Evolutionary conservation across 2,113 vertebrate genomes (phyloP).

Genomic region (Columba janthina): DNA sequence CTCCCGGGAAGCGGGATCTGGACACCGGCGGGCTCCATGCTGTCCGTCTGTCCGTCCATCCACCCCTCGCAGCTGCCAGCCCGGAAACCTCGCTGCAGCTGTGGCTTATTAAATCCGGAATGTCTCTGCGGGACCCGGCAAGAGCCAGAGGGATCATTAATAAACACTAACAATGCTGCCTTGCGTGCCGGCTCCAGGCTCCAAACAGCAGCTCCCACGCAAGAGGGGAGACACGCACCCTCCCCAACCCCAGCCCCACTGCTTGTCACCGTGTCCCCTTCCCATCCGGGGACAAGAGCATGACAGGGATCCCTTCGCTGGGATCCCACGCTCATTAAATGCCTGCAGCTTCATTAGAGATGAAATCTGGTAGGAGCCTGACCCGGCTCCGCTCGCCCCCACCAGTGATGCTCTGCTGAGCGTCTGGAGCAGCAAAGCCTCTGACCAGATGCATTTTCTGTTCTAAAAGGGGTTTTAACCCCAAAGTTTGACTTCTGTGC

Average conservation of each 20-base stretch:
- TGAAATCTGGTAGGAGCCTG: background rate
- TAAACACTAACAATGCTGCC: slow-evolving; percentile 62
- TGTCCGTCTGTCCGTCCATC: background rate
- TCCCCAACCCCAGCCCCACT: background rate
- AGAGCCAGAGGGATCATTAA: slow-evolving; percentile 80
- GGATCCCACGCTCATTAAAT: accelerated
- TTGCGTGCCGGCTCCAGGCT: background rate
- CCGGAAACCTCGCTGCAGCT: slow-evolving; percentile 82
- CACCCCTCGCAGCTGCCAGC: slow-evolving; percentile 73
- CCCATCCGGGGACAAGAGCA: accelerated
- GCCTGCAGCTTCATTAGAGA: background rate
- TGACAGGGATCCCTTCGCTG: background rate
- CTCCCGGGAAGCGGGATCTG: slow-evolving; percentile 3
- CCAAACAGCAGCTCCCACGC: background rate
- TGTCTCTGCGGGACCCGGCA: slow-evolving; percentile 69
- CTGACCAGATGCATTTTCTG: background rate
- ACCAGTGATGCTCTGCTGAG: background rate
- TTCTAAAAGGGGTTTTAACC: background rate
- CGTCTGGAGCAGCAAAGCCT: background rate
- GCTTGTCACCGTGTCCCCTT: accelerated
- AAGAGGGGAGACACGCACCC: background rate
- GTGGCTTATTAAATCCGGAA: slow-evolving; percentile 83
- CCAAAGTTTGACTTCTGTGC: background rate
- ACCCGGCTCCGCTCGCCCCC: accelerated
- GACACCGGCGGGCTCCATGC: background rate